Percentiles rank a stretch among this genome's conserved stretches.
Evolutionary conservation across 2,797 vertebrate species (phyloP).

Genomic region (Poecilia wingei): DNA sequence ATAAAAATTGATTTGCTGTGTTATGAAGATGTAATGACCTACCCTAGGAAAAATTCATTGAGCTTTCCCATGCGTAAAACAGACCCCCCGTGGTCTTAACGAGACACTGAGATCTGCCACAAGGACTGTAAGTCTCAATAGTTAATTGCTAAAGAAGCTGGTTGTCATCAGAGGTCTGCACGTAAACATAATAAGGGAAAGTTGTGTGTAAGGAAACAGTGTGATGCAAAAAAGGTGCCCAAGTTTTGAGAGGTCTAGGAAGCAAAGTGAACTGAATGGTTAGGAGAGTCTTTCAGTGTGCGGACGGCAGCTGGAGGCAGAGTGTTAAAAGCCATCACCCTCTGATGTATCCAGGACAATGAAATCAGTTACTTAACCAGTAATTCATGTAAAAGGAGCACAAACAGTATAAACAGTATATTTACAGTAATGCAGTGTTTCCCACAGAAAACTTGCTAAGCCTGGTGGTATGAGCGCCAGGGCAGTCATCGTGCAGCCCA

Average conservation of each 20-base stretch:
- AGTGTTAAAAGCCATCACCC: neutral
- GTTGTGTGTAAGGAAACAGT: neutral
- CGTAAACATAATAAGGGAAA: neutral
- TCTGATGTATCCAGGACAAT: neutral
- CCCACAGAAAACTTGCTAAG: too few relatives aligned
- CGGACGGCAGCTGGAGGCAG: neutral
- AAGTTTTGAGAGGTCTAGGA: neutral
- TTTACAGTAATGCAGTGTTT: too few relatives aligned
- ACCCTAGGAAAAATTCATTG: neutral
- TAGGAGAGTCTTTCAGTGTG: neutral
- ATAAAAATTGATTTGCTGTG: neutral
- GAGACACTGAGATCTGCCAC: neutral
- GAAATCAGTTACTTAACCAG: neutral
- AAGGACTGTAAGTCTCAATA: neutral
- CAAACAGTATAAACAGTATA: neutral
- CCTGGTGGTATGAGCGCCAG: too few relatives aligned
- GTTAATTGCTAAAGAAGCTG: neutral
- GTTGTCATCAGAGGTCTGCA: neutral
- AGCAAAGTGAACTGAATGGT: neutral
- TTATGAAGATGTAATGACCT: neutral
- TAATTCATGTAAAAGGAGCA: neutral
- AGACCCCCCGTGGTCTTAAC: constrained; percentile 51
- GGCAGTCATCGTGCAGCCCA: too few relatives aligned
- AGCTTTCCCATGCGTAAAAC: constrained; percentile 12
- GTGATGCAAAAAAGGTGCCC: neutral